phyloP scores from a whole-genome alignment of 92 coral and sea anemone genomes.

The Pocillopora meandrina region DNA sequence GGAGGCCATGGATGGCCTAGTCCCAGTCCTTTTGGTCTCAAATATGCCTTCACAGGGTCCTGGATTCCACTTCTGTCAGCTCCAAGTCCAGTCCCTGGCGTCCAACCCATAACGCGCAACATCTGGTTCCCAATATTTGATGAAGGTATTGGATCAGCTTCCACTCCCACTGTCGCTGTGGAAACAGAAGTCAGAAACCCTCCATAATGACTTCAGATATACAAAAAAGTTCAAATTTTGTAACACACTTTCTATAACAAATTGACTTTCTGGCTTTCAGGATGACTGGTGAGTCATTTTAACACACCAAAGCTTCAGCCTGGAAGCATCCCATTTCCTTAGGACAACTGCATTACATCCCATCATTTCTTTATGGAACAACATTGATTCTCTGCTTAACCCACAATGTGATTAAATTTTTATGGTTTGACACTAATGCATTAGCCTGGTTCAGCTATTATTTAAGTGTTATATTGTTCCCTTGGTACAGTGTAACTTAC shows the following conservation, averaged over 20 bases:
- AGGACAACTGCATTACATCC: no score
- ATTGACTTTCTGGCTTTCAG: no score
- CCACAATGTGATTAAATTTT: no score
- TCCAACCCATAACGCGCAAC: slow-evolving; percentile 96
- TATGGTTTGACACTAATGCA: no score
- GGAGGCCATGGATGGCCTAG: slow-evolving; percentile 87
- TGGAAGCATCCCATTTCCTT: no score
- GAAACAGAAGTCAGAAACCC: neutral
- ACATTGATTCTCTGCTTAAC: no score
- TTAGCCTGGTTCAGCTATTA: no score
- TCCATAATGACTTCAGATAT: neutral
- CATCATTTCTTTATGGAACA: no score
- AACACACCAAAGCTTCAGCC: no score
- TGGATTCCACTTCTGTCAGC: slow-evolving; percentile 83
- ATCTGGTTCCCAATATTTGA: slow-evolving; percentile 94
- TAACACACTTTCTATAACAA: neutral
- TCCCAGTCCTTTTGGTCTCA: slow-evolving; percentile 90
- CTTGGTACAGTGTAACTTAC: no score
- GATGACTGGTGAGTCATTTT: no score
- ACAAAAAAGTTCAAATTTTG: neutral
- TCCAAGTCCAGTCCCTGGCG: slow-evolving; percentile 96
- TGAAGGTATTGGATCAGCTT: slow-evolving; percentile 76
- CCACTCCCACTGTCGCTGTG: slow-evolving; percentile 15
- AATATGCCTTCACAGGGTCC: slow-evolving; percentile 83
- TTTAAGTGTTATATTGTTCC: no score